Evolutionary conservation across 2,888 invertebrate species (phyloP), one percentile per base, ranked within the genome.

Genomic region (Octonoba sinensis): DNA sequence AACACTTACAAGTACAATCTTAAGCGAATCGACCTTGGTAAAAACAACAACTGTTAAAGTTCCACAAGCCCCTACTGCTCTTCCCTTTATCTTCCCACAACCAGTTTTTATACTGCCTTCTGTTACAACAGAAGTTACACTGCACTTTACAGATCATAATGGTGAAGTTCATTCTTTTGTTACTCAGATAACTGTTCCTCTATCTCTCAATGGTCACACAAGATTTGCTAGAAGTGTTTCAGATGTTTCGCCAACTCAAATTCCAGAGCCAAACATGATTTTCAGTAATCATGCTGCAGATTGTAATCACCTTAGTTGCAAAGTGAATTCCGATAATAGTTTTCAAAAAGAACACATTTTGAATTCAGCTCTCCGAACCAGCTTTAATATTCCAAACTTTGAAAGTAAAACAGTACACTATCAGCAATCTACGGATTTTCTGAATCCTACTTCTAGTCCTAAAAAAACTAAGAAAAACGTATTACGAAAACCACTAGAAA

Each of bases 121-220:
- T 13, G 74, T 85, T 20, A 86, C 85, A 12, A 85, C 86, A 6
- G 72, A 84, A 64, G 57, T 86, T 24, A 86, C 86, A 13, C 49
- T 86, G 27, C 71, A 78, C 3, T 72, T 86, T 46, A 85, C 85
- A n/a, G 85, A 83, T 16, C 84, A 83, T 46, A 78, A 83, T 59
- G 85, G 86, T 16, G 82, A 85, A 60, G 64, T 85, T 27, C 81
- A 83, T 27, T 81, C 85, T 22, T 82, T 85, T 6, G 83, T 86
- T 16, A 86, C 86, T 12, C 60, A 69, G 15, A 81, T 85, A 6
- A 85, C 85, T 13, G 82, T 86, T 15, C 84, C 82, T n/a, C 20
- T 81, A 67, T 22, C 54, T 16, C 22, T 71, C 15, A 72, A 78
- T 57, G 77, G 76, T 18, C 84, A 84, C 51, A 79, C 83, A 15